These are phyloP conservation scores for Ptychoptera albimana DNA, from an alignment of 2,888 invertebrate species.

Conservation along the genomic window DNA sequence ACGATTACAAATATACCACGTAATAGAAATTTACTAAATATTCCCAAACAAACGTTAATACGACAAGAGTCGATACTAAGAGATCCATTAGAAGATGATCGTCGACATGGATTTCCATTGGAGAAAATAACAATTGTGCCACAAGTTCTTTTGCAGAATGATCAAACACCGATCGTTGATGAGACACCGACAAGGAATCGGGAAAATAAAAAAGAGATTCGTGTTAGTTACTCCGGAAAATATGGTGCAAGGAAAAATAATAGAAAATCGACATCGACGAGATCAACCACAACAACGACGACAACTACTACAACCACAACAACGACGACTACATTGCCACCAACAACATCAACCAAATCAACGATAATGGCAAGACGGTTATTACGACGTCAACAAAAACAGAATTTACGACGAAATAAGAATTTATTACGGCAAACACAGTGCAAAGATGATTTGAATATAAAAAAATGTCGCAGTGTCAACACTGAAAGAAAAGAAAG, in stretches of 20 bases:
- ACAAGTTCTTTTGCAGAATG: conserved; percentile 25
- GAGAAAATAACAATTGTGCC: conserved; percentile 24
- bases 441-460: no score
- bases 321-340: conserved; percentile 9
- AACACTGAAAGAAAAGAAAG: no score
- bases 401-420: no score
- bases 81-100: conserved; percentile 4
- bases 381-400: conserved; percentile 10
- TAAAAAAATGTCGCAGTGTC: no score
- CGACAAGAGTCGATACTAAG: not conserved
- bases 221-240: conserved; percentile 6
- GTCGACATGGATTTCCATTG: conserved; percentile 14
- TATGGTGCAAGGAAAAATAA: conserved; percentile 6
- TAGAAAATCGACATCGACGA: conserved; percentile 8
- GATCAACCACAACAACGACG: conserved; percentile 1
- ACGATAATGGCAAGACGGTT: conserved; percentile 11
- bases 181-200: conserved; percentile 1
- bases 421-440: no score
- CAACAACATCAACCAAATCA: conserved; percentile 9
- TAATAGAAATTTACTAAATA: not conserved
- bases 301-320: conserved; percentile 10
- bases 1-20: not conserved
- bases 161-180: conserved; percentile 18
- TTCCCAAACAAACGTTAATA: conserved; percentile 11
- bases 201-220: conserved; percentile 8